Conservation (phyloP, 2,888 invertebrate genomes). For the Helleia helle region DNA sequence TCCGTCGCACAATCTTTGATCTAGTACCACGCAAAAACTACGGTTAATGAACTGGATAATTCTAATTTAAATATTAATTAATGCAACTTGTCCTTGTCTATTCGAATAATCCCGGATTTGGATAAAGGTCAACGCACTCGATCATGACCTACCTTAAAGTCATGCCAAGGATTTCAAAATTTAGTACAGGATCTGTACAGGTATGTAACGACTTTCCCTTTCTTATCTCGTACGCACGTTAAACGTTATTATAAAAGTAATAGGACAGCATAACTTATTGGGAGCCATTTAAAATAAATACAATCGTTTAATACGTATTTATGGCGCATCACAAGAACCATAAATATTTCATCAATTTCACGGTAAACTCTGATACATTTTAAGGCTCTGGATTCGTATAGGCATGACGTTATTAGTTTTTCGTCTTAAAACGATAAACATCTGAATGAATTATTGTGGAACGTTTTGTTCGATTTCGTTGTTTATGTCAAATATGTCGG, state of each 20-base stretch:
- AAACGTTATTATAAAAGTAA: background rate
- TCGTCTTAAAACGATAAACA: conserved; percentile 62
- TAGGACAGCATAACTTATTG: background rate
- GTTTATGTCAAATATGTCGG: conserved; percentile 52
- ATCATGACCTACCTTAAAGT: too few species aligned
- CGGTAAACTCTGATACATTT: conserved; percentile 20
- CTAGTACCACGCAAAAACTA: conserved; percentile 22
- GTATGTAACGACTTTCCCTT: too few species aligned
- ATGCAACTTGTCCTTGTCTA: background rate
- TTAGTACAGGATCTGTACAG: too few species aligned
- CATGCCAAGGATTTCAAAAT: too few species aligned
- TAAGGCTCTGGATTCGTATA: conserved; percentile 22
- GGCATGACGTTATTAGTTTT: conserved; percentile 57
- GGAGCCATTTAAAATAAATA: background rate
- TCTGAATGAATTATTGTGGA: conserved; percentile 62
- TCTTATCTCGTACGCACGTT: too few species aligned
- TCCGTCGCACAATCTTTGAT: conserved; percentile 56
- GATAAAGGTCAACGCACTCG: background rate
- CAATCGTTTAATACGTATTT: background rate
- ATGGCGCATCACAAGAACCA: background rate
- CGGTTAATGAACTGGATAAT: conserved; percentile 18
- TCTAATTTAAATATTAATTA: conserved; percentile 2
- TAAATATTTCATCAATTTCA: conserved; percentile 18
- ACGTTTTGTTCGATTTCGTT: conserved; percentile 44
- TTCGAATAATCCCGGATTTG: background rate